These are phyloP conservation scores for Leptinotarsa defecta DNA, from an alignment of 1,140 invertebrate species.

Conservation along the genomic window DNA sequence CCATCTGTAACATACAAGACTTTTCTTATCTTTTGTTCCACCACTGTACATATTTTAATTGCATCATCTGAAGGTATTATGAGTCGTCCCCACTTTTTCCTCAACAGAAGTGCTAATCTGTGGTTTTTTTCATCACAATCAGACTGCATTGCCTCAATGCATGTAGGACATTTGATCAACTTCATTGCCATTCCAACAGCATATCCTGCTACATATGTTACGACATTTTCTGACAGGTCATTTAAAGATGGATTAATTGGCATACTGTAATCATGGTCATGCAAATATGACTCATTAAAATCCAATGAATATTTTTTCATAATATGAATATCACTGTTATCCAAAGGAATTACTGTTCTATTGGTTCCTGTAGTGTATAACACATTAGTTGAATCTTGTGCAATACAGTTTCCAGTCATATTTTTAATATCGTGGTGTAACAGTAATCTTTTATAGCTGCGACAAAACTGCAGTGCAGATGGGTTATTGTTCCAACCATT, in stretches of 20 bases:
- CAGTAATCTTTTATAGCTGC: constrained; percentile 13
- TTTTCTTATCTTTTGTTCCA: constrained; percentile 1
- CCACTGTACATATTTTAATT: neutral
- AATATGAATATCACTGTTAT: neutral
- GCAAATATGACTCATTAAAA: constrained; percentile 6
- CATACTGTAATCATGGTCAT: constrained; percentile 3
- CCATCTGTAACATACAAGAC: constrained; percentile 3
- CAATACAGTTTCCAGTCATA: constrained; percentile 13
- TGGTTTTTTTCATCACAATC: constrained; percentile 1
- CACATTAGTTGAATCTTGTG: constrained; percentile 10
- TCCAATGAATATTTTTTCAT: constrained; percentile 7
- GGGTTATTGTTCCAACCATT: constrained; percentile 26
- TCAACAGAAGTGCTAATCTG: neutral
- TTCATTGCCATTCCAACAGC: constrained; percentile 1
- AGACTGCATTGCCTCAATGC: constrained; percentile 2
- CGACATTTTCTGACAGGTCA: constrained; percentile 4
- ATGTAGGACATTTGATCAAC: neutral
- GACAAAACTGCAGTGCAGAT: constrained; percentile 14
- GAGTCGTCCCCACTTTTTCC: neutral
- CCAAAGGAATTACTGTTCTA: neutral
- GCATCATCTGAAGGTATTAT: neutral
- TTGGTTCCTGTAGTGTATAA: neutral
- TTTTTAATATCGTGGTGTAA: constrained; percentile 7
- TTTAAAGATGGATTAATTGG: constrained; percentile 1
- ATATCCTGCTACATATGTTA: constrained; percentile 12